These are phyloP conservation scores for Staurois parvus DNA, from an alignment of 2,797 vertebrate species.

Conservation along the genomic window DNA sequence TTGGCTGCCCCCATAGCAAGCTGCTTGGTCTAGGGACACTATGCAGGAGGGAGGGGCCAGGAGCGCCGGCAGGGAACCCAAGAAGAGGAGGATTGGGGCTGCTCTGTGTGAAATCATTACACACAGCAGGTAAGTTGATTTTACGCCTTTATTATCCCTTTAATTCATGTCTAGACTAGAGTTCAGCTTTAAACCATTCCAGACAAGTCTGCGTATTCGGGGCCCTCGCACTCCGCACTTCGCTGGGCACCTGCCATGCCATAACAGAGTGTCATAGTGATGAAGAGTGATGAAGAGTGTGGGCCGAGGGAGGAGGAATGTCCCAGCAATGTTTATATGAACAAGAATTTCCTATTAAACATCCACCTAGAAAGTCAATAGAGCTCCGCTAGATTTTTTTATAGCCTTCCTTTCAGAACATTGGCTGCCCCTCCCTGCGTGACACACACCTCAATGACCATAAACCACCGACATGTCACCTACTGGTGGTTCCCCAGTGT, in stretches of 20 bases:
- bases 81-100: too few relatives aligned
- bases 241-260: not conserved
- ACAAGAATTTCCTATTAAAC: constrained; percentile 4
- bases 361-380: constrained; percentile 36
- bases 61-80: too few relatives aligned
- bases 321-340: not conserved
- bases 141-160: too few relatives aligned
- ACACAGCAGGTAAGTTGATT: too few relatives aligned
- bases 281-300: not conserved
- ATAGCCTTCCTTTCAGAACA: not conserved
- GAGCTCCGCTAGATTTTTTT: constrained; percentile 12
- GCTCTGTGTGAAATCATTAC: too few relatives aligned
- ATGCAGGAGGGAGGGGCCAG: too few relatives aligned
- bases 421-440: not conserved
- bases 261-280: too few relatives aligned
- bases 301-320: not conserved
- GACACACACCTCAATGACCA: not conserved
- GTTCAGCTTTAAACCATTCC: too few relatives aligned
- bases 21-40: too few relatives aligned
- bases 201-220: not conserved
- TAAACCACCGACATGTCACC: constrained; percentile 6
- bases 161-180: too few relatives aligned
- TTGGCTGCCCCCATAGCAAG: too few relatives aligned
- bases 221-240: not conserved
- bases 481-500: constrained; percentile 27